Evolutionary conservation across 2,888 invertebrate genomes (phyloP), one percentile per base, ranked within the genome.

Genomic region (Euplagia quadripunctaria): DNA sequence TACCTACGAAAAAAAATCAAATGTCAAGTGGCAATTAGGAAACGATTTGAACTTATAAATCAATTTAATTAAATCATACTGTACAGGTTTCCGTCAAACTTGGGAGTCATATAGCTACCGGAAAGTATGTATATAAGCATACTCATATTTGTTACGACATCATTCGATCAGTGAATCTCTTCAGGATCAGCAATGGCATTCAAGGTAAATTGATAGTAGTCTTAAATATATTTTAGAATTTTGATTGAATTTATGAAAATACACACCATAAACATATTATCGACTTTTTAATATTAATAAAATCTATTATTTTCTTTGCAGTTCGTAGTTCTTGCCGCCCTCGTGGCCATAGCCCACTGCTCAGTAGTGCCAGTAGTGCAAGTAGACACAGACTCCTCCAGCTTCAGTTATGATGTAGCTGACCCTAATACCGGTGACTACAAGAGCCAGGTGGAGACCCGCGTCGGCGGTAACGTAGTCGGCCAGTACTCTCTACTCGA

Each of bases 401-500:
- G 95, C 89, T 96, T 96, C 89, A 92, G 96, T 1, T 96, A 96
- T 89, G 96, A 96, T 79, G 96, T 96, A 43, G 96, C 96, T 55
- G 96, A 96, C 87, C 94, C 95, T 81, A 88, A 94, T 89, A 96
- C 96, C 74, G 96, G 96, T 11, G 96, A 96, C 92, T 94, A 86
- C 90, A 96, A 96, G 90, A 96, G 95, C 90, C 96, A 96, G 87
- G 91, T 91, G 20, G 96, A 96, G 91, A 94, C 94, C 72, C 95
- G 96, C 83, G 91, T 91, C 66, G 96, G 96, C 52, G 96, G 96
- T 82, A 88, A 90, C 74, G 96, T 96, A 64, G 89, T 92, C 78
- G 96, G 96, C 77, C 96, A 96, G 86, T 96, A 96, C 93, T 96
- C 96, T 52, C 93, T 96, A n/a, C 89, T 94, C 14, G 96, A 96